phyloP scores from a whole-genome alignment of 1,140 invertebrate species.

The Drosophila dunni region DNA sequence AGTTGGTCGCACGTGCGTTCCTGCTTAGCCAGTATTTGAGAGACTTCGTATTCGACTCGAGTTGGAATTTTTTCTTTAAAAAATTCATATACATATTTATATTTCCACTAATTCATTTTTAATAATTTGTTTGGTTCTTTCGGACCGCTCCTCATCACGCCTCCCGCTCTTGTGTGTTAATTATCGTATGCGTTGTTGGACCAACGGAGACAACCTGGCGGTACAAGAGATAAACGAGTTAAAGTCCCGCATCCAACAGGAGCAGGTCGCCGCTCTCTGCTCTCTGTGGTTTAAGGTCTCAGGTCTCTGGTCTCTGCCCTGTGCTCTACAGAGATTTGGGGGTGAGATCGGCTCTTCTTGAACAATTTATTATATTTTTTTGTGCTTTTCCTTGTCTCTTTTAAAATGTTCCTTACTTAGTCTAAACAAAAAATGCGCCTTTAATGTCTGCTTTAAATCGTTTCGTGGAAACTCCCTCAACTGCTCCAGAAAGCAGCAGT shows the following conservation, averaged over 20 bases:
- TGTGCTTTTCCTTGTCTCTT: conserved; percentile 14
- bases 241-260: conserved; percentile 59
- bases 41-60: conserved; percentile 16
- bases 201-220: conserved; percentile 57
- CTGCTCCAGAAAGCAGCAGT: too few relatives aligned
- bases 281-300: too few relatives aligned
- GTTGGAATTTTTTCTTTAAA: conserved; percentile 57
- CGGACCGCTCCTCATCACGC: conserved; percentile 72
- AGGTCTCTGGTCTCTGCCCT: background rate
- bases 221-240: conserved; percentile 68
- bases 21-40: conserved; percentile 36
- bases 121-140: conserved; percentile 83
- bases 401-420: background rate
- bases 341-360: conserved; percentile 66
- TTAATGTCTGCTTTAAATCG: too few relatives aligned
- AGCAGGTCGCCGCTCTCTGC: conserved; percentile 51
- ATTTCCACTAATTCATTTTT: conserved; percentile 84
- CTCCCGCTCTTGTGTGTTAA: conserved; percentile 79
- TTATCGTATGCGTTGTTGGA: conserved; percentile 58
- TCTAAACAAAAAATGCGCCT: background rate
- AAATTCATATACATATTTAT: conserved; percentile 79
- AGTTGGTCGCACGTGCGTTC: conserved; percentile 49
- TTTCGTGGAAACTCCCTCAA: too few relatives aligned
- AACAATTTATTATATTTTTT: conserved; percentile 72
- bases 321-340: conserved; percentile 62